Conservation (phyloP, 2,113 vertebrate species). For the Chaenogobius annularis region DNA sequence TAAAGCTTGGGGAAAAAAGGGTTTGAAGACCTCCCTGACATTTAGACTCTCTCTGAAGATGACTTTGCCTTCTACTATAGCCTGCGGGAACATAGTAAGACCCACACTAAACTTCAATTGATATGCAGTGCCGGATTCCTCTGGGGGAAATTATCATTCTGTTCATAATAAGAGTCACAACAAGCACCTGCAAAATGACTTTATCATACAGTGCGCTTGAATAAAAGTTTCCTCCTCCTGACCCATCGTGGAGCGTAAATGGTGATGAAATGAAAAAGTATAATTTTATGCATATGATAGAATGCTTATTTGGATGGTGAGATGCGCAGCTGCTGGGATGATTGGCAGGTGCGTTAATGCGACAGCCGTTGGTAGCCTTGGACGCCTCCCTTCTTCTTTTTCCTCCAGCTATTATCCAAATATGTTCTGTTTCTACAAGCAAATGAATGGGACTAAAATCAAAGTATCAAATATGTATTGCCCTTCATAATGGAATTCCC, state of each 20-base stretch:
- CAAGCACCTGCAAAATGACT: conserved; percentile 77
- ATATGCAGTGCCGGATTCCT: conserved; percentile 71
- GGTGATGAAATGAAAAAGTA: conserved; percentile 62
- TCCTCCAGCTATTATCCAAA: conserved; percentile 71
- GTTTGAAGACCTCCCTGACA: conserved; percentile 79
- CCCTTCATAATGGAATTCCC: conserved; percentile 75
- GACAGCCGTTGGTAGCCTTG: conserved; percentile 50
- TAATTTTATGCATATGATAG: conserved; percentile 65
- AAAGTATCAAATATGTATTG: conserved; percentile 70
- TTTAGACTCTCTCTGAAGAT: conserved; percentile 78
- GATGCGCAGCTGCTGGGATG: conserved; percentile 61
- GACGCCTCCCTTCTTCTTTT: conserved; percentile 50
- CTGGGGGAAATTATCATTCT: conserved; percentile 75
- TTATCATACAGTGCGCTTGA: conserved; percentile 71
- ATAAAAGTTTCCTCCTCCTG: conserved; percentile 67
- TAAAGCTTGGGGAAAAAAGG: conserved; percentile 55
- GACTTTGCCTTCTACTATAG: conserved; percentile 77
- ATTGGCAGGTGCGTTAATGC: conserved; percentile 67
- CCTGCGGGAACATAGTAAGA: conserved; percentile 77
- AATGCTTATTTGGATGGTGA: conserved; percentile 52
- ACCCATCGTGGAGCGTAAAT: conserved; percentile 59
- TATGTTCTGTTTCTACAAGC: conserved; percentile 67
- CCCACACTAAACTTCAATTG: conserved; percentile 76
- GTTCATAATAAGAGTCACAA: conserved; percentile 76
- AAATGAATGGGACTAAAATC: conserved; percentile 68